Evolutionary conservation across 2,888 invertebrate genomes (phyloP), one percentile per base, ranked within the genome.

Genomic region (Gymnosoma rotundatum): DNA sequence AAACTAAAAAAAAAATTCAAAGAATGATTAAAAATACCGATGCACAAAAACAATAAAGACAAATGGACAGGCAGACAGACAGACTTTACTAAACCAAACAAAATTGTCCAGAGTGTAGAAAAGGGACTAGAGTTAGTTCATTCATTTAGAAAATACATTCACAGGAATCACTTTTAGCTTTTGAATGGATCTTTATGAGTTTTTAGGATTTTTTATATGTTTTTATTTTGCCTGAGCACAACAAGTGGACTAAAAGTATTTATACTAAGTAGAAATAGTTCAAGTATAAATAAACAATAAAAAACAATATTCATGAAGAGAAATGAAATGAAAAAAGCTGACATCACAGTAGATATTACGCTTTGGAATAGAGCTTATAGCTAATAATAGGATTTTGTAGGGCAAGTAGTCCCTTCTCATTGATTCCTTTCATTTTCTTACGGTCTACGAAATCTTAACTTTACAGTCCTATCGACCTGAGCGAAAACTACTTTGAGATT

Each of bases 221-320:
- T 18, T 66, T 74, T 61, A 52, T 63, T 60, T 56, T 58, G 12
- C 8, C 56, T 56, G 32, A 70, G 58, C 45, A 73, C 70, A 82
- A 70, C 78, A 75, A 75, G 74, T 72, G 70, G 70, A 72, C 70
- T 63, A 70, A 78, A 82, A 54, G 74, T 75, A 74, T 78, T 85
- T 36, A 50, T 69, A 61, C 78, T 66, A 70, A 70, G 70, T 67
- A 78, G 82, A 82, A 78, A 78, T 81, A 78, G 83, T 72, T 76
- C 78, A 81, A 81, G 84, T 75, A 76, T 16, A 52, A 48, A 75
- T 21, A 66, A 14, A 6, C 32, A 32, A 32, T 32, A 32, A 21
- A 58, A 63, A 72, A 45, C 42, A 42, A 16, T 25, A 45, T 45
- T 78, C 52, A 66, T 50, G 18, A 50, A 25, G 25, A 2, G 4